phyloP scores from a whole-genome alignment of 2,113 vertebrate species.

The Festucalex cinctus region DNA sequence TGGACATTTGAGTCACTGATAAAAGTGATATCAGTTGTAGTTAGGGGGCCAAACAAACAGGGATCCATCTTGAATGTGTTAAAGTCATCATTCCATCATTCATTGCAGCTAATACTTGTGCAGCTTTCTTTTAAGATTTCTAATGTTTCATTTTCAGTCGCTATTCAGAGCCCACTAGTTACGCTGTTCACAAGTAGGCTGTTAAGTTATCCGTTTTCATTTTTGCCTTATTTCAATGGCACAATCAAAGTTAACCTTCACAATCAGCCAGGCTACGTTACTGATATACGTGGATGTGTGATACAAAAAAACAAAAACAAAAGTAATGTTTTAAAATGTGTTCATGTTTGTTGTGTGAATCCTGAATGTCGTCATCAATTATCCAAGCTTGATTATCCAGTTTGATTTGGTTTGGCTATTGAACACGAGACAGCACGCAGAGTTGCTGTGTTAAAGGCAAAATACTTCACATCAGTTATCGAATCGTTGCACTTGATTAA shows the following conservation, averaged over 20 bases:
- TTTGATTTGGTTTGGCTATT: background rate
- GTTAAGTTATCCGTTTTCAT: slow-evolving; percentile 11
- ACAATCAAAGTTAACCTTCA: slow-evolving; percentile 1
- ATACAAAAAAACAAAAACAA: background rate
- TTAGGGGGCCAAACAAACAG: background rate
- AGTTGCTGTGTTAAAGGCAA: background rate
- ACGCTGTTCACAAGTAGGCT: background rate
- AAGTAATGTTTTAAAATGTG: background rate
- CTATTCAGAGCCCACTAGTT: background rate
- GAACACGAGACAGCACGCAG: background rate
- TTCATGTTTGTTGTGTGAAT: background rate
- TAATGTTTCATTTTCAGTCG: background rate
- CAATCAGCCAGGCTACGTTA: background rate
- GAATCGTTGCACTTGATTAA: background rate
- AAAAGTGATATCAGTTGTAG: background rate
- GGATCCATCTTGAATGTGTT: background rate
- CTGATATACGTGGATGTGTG: slow-evolving; percentile 15
- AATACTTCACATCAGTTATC: background rate
- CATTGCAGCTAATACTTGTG: slow-evolving; percentile 16
- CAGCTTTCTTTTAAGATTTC: slow-evolving; percentile 2
- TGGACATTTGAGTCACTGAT: background rate
- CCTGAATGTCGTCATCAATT: background rate
- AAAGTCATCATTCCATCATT: slow-evolving; percentile 5
- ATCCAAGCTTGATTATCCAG: background rate
- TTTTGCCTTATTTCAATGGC: slow-evolving; percentile 36